phyloP scores from a whole-genome alignment of 2,888 invertebrate species.

The Drosophila bunnanda region DNA sequence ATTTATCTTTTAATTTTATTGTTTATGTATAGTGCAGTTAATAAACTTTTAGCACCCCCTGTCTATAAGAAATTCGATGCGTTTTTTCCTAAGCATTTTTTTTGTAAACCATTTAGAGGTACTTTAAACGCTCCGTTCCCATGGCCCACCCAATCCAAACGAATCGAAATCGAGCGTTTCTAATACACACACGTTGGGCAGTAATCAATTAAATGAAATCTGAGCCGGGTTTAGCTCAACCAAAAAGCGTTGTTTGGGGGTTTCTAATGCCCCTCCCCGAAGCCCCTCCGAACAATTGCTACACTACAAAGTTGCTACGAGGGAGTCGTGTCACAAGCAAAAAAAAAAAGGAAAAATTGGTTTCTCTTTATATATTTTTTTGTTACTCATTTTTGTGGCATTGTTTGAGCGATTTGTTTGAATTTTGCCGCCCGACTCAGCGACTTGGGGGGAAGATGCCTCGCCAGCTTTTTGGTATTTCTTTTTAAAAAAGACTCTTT shows the following conservation, averaged over 20 bases:
- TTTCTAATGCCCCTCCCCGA: constrained; percentile 49
- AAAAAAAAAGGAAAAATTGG: constrained; percentile 54
- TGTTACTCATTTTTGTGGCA: constrained; percentile 56
- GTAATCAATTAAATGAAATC: constrained; percentile 77
- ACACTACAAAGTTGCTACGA: constrained; percentile 57
- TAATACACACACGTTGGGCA: constrained; percentile 56
- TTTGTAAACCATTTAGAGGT: constrained; percentile 13
- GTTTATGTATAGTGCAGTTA: neutral
- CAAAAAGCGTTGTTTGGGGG: constrained; percentile 52
- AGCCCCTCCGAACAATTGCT: constrained; percentile 9
- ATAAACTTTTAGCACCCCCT: constrained; percentile 16
- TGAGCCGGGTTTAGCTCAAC: constrained; percentile 27
- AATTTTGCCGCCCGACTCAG: constrained; percentile 67
- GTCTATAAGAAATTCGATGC: constrained; percentile 28
- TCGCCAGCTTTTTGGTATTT: constrained; percentile 55
- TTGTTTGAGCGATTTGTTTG: constrained; percentile 80
- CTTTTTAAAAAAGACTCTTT: constrained; percentile 1
- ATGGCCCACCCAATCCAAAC: constrained; percentile 41
- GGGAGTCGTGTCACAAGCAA: constrained; percentile 65
- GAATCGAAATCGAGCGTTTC: constrained; percentile 35
- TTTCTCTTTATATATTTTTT: constrained; percentile 43
- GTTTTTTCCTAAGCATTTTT: constrained; percentile 29
- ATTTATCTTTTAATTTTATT: neutral
- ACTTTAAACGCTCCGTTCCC: constrained; percentile 26
- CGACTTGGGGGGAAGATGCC: constrained; percentile 62